Evolutionary conservation across 1,140 invertebrate species (phyloP), one percentile per base, ranked within the genome.

Genomic region (Danaus melanippus): DNA sequence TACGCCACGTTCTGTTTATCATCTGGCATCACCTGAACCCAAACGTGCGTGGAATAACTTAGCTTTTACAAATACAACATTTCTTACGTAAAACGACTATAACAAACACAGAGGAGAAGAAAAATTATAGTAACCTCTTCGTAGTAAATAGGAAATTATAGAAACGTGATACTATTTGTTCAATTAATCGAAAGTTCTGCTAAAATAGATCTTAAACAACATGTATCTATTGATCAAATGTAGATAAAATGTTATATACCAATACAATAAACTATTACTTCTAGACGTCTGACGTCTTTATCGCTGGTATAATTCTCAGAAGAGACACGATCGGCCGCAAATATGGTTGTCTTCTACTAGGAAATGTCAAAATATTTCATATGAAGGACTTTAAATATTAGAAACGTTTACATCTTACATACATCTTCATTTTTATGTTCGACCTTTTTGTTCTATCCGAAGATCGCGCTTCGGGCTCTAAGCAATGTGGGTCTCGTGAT

Each of bases 361-460:
- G 80, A 86, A 86, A 72, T 68, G 80, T 84, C 83, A 82, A 83
- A 86, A 84, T 83, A 86, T 82, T 74, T 83, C 74, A 83, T 62
- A 75, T 52, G 53, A 56, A 62, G 53, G 21, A 59, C 62, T 69
- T 68, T 69, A 69, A 72, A 75, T 69, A 73, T 69, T 64, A 68
- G 66, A 77, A 69, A 69, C 76, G 71, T 64, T 57, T 54, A 65
- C 61, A 45, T 57, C 43, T 61, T 77, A 74, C 74, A 74, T 76
- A 82, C 76, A 76, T 76, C 69, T 76, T 62, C 71, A 72, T 79
- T 84, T 81, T 78, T 83, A 77, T 67, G 60, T 56, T 60, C 56
- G 56, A 59, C 53, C 66, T 71, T 60, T 67, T 71, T 63, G 59
- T 49, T 43, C 56, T 66, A 60, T 50, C 58, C 54, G 51, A 70